Evolutionary conservation across 2,888 invertebrate genomes (phyloP).

Genomic region (Ormyrus nitidulus): DNA sequence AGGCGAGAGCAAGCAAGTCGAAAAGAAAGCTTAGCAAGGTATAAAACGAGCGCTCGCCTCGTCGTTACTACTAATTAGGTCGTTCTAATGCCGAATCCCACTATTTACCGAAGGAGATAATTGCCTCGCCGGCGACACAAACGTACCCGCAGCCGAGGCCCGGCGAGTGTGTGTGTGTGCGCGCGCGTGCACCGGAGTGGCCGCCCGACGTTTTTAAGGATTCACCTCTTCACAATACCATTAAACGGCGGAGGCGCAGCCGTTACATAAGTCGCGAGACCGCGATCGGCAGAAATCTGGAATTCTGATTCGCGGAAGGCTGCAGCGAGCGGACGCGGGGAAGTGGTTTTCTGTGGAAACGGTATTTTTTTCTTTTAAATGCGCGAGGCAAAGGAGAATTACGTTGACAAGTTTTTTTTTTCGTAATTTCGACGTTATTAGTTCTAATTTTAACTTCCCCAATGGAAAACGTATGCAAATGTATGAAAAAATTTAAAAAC

Average conservation of each 20-base stretch:
- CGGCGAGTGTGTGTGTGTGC: slow-evolving; percentile 39
- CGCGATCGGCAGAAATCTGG: background rate
- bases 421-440: too few relatives aligned
- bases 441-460: too few relatives aligned
- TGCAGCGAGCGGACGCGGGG: too few relatives aligned
- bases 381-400: background rate
- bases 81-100: slow-evolving; percentile 66
- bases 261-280: slow-evolving; percentile 11
- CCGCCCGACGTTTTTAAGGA: slow-evolving; percentile 70
- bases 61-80: slow-evolving; percentile 61
- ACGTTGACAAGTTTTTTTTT: too few relatives aligned
- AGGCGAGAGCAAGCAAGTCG: background rate
- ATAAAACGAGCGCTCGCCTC: background rate
- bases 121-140: slow-evolving; percentile 61
- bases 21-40: background rate
- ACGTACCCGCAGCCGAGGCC: slow-evolving; percentile 58
- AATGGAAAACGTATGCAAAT: too few relatives aligned
- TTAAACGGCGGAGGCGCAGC: slow-evolving; percentile 61
- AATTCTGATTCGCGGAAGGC: too few relatives aligned
- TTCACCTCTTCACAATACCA: slow-evolving; percentile 71
- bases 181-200: slow-evolving; percentile 43
- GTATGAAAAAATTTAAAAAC: too few relatives aligned
- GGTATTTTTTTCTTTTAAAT: background rate
- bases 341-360: too few relatives aligned
- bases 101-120: slow-evolving; percentile 67